Conservation (phyloP, 2,797 vertebrate species). For the Otolemur crassicaudatus region DNA sequence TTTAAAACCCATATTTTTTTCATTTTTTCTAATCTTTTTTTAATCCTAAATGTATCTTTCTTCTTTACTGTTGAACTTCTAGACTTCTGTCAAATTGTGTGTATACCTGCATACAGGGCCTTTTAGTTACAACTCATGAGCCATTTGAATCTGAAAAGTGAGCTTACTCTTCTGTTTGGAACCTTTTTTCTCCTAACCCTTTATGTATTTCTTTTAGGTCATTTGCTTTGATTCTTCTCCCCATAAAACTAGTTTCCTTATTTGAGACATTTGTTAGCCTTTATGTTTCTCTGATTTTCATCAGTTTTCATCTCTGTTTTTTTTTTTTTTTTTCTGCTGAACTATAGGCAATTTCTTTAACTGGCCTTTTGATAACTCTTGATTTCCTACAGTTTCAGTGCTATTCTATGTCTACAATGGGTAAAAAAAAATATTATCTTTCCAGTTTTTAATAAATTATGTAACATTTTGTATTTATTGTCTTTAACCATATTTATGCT, state of each 20-base stretch:
- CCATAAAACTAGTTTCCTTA: not conserved
- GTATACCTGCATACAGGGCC: not conserved
- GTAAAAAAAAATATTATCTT: not conserved
- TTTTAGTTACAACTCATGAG: not conserved
- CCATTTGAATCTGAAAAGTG: not conserved
- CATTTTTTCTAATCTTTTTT: not conserved
- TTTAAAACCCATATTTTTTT: not conserved
- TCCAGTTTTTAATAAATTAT: not conserved
- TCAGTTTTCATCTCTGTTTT: not conserved
- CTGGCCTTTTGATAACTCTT: not conserved
- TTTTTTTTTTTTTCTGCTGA: not conserved
- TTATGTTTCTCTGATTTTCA: not conserved
- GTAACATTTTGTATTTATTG: not conserved
- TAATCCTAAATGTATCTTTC: not conserved
- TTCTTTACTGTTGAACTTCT: not conserved
- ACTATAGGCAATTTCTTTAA: not conserved
- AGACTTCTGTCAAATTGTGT: not conserved
- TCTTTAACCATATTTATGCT: not conserved
- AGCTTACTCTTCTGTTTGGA: not conserved
- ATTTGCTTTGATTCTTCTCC: conserved; percentile 28
- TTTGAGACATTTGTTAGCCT: not conserved
- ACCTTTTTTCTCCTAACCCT: not conserved
- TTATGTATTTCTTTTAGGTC: not conserved
- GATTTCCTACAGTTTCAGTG: not conserved
- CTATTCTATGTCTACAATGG: not conserved